Conservation (phyloP, 2,113 vertebrate genomes). For the Myotis davidii region DNA sequence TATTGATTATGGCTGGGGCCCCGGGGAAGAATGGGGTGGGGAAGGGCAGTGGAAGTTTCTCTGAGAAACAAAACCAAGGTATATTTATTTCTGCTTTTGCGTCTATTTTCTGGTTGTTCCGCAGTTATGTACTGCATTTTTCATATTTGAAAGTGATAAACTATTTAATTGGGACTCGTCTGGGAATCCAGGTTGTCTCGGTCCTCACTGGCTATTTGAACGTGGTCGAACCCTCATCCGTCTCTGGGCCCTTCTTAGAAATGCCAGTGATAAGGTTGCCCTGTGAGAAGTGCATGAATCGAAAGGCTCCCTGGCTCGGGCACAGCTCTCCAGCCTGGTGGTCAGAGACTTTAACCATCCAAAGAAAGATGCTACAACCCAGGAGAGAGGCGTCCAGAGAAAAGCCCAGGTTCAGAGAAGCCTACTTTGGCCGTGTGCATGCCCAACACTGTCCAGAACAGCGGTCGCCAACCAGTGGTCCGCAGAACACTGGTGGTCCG, state of each 20-base stretch:
- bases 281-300: not conserved
- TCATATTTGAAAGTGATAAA: not conserved
- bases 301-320: not conserved
- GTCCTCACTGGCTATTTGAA: not conserved
- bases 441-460: not conserved
- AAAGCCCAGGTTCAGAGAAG: not conserved
- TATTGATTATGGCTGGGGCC: slow-evolving; percentile 68
- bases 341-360: not conserved
- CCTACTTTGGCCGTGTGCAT: not conserved
- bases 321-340: not conserved
- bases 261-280: not conserved
- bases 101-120: not conserved
- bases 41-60: not conserved
- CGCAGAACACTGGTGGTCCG: too few relatives aligned
- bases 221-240: not conserved
- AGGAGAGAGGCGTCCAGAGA: not conserved
- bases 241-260: slow-evolving; percentile 7
- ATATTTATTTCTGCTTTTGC: not conserved
- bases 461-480: too few relatives aligned
- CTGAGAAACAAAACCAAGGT: slow-evolving; percentile 27
- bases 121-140: not conserved
- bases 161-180: not conserved
- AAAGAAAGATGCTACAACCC: not conserved
- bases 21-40: not conserved
- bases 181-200: not conserved